Evolutionary conservation across 2,888 invertebrate genomes (phyloP).

Genomic region (Escarpia spicata): DNA sequence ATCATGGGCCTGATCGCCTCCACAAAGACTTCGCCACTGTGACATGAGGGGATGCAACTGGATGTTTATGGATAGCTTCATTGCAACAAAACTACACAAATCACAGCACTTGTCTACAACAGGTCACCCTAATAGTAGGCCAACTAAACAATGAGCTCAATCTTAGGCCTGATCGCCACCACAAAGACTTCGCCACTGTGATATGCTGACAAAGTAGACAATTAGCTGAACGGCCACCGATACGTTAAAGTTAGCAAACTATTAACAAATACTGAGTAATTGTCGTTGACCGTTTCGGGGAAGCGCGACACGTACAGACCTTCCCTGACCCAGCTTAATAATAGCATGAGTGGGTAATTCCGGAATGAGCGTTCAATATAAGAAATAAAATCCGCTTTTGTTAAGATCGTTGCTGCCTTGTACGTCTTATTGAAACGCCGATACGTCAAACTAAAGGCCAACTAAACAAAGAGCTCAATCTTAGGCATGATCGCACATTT

Average conservation of each 20-base stretch:
- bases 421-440: too few species aligned
- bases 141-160: not conserved
- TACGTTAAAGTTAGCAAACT: not conserved
- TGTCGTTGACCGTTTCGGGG: not conserved
- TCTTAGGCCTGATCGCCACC: not conserved
- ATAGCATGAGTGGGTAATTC: not conserved
- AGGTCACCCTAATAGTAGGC: not conserved
- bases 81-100: not conserved
- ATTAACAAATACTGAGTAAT: not conserved
- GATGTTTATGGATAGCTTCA: too few species aligned
- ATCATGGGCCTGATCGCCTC: not conserved
- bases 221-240: not conserved
- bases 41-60: not conserved
- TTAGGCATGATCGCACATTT: not conserved
- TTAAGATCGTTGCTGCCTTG: not conserved
- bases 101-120: not conserved
- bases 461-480: not conserved
- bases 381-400: not conserved
- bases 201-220: not conserved
- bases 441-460: not conserved
- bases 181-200: not conserved
- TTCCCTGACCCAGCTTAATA: not conserved
- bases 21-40: not conserved
- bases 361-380: not conserved
- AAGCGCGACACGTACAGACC: not conserved